Conservation (phyloP, 2,113 vertebrate species). For the Calyptomena viridis region DNA sequence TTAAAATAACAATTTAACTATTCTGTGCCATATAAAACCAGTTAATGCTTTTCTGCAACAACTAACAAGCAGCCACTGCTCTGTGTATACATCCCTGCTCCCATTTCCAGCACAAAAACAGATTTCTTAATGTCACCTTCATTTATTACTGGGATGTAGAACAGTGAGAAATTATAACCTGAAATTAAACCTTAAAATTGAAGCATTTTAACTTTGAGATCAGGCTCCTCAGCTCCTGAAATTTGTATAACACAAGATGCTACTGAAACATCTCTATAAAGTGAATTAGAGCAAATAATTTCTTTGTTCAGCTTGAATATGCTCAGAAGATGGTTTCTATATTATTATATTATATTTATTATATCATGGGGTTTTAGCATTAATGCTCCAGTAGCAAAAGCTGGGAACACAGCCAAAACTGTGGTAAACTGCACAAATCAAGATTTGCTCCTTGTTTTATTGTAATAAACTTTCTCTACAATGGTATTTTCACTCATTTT, state of each 20-base stretch:
- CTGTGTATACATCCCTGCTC: neutral
- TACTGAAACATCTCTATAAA: neutral
- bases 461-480: neutral
- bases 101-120: neutral
- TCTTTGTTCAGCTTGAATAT: neutral
- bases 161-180: neutral
- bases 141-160: neutral
- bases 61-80: neutral
- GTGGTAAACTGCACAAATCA: neutral
- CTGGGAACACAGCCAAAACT: neutral
- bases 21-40: rapidly evolving
- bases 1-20: neutral
- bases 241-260: neutral
- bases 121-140: neutral
- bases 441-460: neutral
- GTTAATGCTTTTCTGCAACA: neutral
- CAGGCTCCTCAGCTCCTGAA: neutral
- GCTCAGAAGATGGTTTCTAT: neutral
- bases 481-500: neutral
- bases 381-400: neutral
- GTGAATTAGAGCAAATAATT: slow-evolving; percentile 21
- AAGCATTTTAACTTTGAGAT: neutral
- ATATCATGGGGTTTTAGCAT: neutral
- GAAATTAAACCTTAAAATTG: slow-evolving; percentile 18
- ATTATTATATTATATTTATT: neutral